Evolutionary conservation across 1,140 invertebrate genomes (phyloP).

Genomic region (Heliconius himera): DNA sequence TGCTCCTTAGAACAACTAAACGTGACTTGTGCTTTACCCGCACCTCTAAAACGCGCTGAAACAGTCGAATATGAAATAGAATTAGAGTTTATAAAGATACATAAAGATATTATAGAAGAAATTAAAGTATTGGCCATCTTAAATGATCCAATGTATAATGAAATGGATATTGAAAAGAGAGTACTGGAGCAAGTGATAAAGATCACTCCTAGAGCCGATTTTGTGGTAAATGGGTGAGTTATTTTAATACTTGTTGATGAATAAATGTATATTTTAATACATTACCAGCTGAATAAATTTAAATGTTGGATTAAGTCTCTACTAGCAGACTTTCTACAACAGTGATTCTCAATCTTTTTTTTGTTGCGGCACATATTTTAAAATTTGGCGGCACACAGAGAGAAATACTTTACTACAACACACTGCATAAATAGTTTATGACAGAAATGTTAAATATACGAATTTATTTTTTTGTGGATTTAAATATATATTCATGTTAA

Average conservation of each 20-base stretch:
- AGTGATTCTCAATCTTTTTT: no score
- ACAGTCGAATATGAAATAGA: constrained; percentile 61
- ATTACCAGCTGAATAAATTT: no score
- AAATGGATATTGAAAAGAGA: constrained; percentile 47
- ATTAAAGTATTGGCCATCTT: constrained; percentile 49
- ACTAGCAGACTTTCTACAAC: no score
- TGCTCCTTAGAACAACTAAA: constrained; percentile 54
- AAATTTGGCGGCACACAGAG: no score
- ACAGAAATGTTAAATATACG: no score
- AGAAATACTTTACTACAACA: no score
- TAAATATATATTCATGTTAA: no score
- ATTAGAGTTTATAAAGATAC: constrained; percentile 51
- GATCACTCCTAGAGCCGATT: constrained; percentile 54
- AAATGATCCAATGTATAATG: constrained; percentile 55
- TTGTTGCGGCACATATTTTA: no score
- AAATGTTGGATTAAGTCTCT: no score
- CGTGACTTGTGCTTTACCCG: constrained; percentile 60
- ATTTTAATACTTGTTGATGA: background rate
- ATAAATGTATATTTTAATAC: no score
- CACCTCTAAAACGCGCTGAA: constrained; percentile 55
- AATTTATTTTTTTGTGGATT: no score
- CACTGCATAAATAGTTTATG: no score
- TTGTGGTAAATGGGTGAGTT: constrained; percentile 61
- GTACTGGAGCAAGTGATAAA: constrained; percentile 45
- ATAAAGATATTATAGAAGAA: constrained; percentile 35